Evolutionary conservation across 2,888 invertebrate species (phyloP).

Genomic region (Argyresthia albistria): DNA sequence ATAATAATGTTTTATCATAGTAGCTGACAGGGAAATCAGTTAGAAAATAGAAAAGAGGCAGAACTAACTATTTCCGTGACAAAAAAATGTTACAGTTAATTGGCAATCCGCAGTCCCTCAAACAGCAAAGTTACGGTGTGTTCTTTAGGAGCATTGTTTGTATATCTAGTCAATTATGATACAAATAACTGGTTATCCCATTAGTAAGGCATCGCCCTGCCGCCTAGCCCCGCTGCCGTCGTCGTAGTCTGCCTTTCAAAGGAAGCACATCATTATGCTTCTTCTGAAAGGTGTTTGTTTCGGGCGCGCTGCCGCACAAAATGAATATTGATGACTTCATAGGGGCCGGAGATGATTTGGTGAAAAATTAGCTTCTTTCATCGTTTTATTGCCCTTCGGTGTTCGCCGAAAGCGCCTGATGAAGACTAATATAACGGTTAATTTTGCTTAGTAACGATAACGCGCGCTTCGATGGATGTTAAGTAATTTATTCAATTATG

Average conservation of each 20-base stretch:
- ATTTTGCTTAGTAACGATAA: slow-evolving; percentile 58
- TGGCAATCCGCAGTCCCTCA: too few relatives aligned
- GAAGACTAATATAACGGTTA: slow-evolving; percentile 68
- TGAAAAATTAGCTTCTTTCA: slow-evolving; percentile 70
- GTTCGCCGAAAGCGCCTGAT: slow-evolving; percentile 50
- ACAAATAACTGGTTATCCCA: too few relatives aligned
- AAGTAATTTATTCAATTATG: slow-evolving; percentile 16
- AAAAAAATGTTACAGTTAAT: too few relatives aligned
- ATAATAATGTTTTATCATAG: background rate
- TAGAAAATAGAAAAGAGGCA: background rate
- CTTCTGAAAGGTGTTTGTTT: slow-evolving; percentile 65
- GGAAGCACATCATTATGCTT: slow-evolving; percentile 41
- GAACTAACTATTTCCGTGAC: too few relatives aligned
- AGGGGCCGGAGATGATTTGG: slow-evolving; percentile 67
- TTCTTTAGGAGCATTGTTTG: slow-evolving; percentile 15
- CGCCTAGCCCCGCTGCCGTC: slow-evolving; percentile 29
- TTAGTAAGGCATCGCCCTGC: too few relatives aligned
- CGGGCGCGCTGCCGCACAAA: slow-evolving; percentile 53
- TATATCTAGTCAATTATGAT: slow-evolving; percentile 58
- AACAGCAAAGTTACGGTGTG: slow-evolving; percentile 33
- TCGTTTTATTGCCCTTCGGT: slow-evolving; percentile 61
- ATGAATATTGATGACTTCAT: slow-evolving; percentile 72
- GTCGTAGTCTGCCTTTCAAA: slow-evolving; percentile 49
- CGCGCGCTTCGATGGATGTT: slow-evolving; percentile 34
- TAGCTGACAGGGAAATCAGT: background rate